Conservation (phyloP, 2,797 vertebrate genomes). For the Xerus rutilus region DNA sequence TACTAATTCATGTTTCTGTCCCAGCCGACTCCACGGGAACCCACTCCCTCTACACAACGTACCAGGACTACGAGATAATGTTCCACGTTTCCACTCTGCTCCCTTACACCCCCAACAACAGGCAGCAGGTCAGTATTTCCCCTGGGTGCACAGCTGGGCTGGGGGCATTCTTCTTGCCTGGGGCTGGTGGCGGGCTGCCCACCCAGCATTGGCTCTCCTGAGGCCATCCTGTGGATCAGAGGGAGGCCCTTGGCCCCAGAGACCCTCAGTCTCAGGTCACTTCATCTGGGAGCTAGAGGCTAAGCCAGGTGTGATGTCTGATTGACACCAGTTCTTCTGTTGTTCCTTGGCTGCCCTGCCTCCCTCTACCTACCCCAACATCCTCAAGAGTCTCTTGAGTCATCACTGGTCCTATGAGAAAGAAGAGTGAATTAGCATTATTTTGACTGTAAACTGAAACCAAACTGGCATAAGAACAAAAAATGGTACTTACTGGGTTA, state of each 20-base stretch:
- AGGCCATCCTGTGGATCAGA: fast-evolving
- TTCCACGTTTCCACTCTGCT: constrained; percentile 98
- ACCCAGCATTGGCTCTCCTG: fast-evolving
- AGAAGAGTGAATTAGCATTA: not conserved
- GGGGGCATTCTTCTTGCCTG: not conserved
- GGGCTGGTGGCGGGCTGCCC: not conserved
- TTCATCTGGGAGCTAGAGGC: not conserved
- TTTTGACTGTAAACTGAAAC: not conserved
- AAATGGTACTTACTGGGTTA: not conserved
- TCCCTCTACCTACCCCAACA: not conserved
- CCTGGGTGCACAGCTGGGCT: not conserved
- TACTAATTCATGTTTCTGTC: constrained; percentile 73
- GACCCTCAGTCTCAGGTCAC: not conserved
- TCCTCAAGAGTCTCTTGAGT: not conserved
- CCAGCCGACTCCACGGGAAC: constrained; percentile 97
- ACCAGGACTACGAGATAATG: constrained; percentile 98
- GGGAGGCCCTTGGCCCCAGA: not conserved
- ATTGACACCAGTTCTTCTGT: not conserved
- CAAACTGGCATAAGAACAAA: not conserved
- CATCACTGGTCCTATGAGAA: not conserved
- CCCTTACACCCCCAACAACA: constrained; percentile 97
- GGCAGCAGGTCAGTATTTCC: constrained; percentile 93
- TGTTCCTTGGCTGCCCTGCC: not conserved
- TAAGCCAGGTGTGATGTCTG: not conserved
- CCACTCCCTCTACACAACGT: constrained; percentile 96